Percentiles rank a stretch among this genome's conserved stretches.
Conservation (phyloP, 2,113 vertebrate genomes). For the Tetraodon nigroviridis region DNA sequence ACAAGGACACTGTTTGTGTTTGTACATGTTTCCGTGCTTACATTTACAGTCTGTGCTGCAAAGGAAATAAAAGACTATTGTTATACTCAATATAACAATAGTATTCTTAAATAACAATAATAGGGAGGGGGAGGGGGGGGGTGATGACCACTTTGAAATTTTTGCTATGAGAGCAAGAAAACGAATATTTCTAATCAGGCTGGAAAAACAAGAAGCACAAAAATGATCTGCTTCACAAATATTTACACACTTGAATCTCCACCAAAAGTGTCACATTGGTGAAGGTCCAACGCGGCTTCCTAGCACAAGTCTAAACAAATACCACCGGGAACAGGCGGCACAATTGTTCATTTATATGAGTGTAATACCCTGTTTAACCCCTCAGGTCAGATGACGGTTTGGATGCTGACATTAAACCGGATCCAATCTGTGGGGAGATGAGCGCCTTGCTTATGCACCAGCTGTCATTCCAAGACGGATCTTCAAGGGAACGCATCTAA, state of each 20-base stretch:
- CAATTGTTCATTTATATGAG: slow-evolving; percentile 42
- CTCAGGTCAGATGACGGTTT: slow-evolving; percentile 42
- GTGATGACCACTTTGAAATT: slow-evolving; percentile 35
- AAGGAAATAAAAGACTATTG: neutral
- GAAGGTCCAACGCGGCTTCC: too few relatives aligned
- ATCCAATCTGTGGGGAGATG: slow-evolving; percentile 23
- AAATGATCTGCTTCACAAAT: slow-evolving; percentile 24
- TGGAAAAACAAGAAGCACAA: slow-evolving; percentile 33
- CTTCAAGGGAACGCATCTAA: too few relatives aligned
- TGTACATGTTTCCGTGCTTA: neutral
- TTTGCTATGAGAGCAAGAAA: slow-evolving; percentile 22
- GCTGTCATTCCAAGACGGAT: slow-evolving; percentile 47
- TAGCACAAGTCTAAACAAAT: too few relatives aligned
- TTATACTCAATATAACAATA: too few relatives aligned
- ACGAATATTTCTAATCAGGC: neutral
- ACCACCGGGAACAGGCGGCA: neutral
- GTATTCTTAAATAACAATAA: too few relatives aligned
- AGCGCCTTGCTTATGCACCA: slow-evolving; percentile 29
- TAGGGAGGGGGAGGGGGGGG: neutral
- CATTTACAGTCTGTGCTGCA: slow-evolving; percentile 7
- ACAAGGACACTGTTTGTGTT: slow-evolving; percentile 21
- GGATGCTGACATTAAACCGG: slow-evolving; percentile 26
- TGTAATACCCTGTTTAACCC: slow-evolving; percentile 29
- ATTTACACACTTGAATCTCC: too few relatives aligned
- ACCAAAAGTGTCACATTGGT: too few relatives aligned